Percentiles rank a stretch among this genome's conserved stretches.
Conservation (phyloP, 2,113 vertebrate genomes). For the Hylia prasina region DNA sequence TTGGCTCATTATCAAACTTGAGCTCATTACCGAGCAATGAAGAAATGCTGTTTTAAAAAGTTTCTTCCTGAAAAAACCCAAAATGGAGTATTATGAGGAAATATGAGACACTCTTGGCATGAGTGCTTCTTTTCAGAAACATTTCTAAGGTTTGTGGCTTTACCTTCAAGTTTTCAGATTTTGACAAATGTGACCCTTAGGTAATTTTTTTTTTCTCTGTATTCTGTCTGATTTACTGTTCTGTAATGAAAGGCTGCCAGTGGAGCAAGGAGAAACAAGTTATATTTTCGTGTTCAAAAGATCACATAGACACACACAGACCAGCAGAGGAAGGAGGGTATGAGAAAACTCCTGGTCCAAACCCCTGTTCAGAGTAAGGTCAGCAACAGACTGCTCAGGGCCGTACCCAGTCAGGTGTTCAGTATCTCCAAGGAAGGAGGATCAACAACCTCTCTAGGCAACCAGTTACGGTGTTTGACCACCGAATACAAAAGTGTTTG, state of each 20-base stretch:
- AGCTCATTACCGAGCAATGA: not conserved
- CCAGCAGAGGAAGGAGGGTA: not conserved
- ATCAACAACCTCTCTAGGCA: not conserved
- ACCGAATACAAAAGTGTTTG: not conserved
- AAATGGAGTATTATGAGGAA: not conserved
- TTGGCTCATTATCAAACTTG: not conserved
- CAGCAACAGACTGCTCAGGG: not conserved
- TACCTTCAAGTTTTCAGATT: not conserved
- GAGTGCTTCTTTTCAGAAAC: not conserved
- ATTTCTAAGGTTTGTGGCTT: not conserved
- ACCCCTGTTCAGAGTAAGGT: not conserved
- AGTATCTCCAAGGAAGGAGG: not conserved
- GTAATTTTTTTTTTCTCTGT: not conserved
- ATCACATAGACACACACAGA: not conserved
- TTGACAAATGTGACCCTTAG: not conserved
- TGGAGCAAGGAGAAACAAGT: not conserved
- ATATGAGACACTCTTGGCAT: not conserved
- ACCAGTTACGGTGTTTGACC: accelerated
- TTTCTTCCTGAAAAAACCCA: not conserved
- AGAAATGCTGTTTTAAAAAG: not conserved
- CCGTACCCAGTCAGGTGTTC: not conserved
- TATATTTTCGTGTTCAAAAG: not conserved
- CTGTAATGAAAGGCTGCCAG: not conserved
- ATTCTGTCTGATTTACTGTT: not conserved
- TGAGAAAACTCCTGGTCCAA: not conserved